Base-by-base conservation (phyloP, 2,888 invertebrate genomes). In the Drosophila vallismaia region DNA sequence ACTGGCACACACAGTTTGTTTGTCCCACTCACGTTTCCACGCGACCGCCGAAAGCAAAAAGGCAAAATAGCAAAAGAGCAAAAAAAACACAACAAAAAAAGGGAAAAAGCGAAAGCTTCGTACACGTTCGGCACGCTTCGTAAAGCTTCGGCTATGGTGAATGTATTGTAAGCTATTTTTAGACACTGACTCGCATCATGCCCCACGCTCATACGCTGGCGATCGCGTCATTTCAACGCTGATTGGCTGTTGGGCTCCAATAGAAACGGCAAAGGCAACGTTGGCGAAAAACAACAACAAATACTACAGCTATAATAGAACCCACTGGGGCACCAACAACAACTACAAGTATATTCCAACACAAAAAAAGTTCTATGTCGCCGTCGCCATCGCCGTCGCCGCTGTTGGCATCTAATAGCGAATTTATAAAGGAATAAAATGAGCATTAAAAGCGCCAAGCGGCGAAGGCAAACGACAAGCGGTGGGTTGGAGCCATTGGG, bases 341-440 rank as follows among this genome's bases (percentile, higher is more conserved):
- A 71, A 55, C 67, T 66, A 71, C 60, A 71, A 52, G 53, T 58
- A 49, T 67, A 51, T 57, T 46, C 45, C 51, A 62, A 44, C 70
- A 64, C 82, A 77, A 52, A 60, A 80, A 81, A 71, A 77, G n/a
- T 82, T 84, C 84, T 82, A 74, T 81, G 84, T 81, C 79, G 80
- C 77, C 74, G 77, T 68, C 67, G 80, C 77, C 74, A 76, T 68
- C 67, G 59, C 49, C 48, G 80, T 53, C 4, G 36, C 36, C 52
- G 75, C 69, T 70, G 75, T 74, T 74, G 76, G 79, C 81, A 70
- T 77, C 84, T 76, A 82, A 82, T 79, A 75, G 68, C 60, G 70
- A 84, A 69, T 82, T 81, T 77, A 81, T 82, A 70, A 79, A 82
- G 76, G 82, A 84, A 83, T 83, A 82, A 82, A 83, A 78, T 71